Evolutionary conservation across 1,140 invertebrate genomes (phyloP), one percentile per base, ranked within the genome.

Genomic region (Neodiprion virginianus): DNA sequence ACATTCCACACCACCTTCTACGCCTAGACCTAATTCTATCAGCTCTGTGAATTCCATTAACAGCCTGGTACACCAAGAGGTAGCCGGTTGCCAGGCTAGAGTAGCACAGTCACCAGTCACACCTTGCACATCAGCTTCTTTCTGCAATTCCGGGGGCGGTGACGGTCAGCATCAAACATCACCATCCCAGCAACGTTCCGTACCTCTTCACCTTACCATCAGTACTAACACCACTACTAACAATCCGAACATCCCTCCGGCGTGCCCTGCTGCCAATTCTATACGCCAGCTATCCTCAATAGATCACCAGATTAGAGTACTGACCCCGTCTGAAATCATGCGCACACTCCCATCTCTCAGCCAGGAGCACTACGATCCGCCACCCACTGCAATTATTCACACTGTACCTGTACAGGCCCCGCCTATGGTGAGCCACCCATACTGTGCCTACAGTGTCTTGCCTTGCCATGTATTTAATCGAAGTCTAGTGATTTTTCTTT

Each of bases 311-410:
- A 95, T 95, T 89, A 92, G 94, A 88, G 94, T 95, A 88, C 91
- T 95, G 86, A 95, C 94, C 82, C 94, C 94, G 79, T 95, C 93
- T 80, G 94, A 95, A 92, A 95, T 95, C 86, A 95, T 95, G 94
- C 92, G 93, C 90, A 95, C 94, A 85, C 92, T 95, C 87, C 94
- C 94, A 85, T 94, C 93, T 87, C 91, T 95, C 87, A 89, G 89
- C 89, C 92, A 93, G 90, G 92, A 93, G 89, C 89, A 89, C 86
- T 92, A 92, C 89, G 92, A 92, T 86, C 87, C 90, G 86, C 90
- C 89, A 89, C 87, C 88, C 86, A 86, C 87, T 84, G 85, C 85
- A 87, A 88, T 89, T 86, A 88, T 87, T 88, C 87, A 88, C 86
- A 88, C 87, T 87, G 86, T 88, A 86, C 86, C 85, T 87, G 85